Evolutionary conservation across 2,113 vertebrate species (phyloP).

Genomic region (Agapornis roseicollis): DNA sequence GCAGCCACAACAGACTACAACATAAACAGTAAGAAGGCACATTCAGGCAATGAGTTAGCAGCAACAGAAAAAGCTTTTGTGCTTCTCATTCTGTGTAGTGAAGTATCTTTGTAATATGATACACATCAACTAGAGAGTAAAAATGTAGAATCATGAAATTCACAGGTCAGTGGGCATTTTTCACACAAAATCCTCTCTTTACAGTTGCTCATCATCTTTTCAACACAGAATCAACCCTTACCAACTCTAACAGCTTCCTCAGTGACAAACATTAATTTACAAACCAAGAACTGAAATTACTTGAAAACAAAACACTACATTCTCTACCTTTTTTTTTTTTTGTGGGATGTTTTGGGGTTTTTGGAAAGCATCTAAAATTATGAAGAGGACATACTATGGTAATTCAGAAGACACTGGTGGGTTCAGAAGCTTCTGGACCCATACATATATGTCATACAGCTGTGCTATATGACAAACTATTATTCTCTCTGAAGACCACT

Average conservation of each 20-base stretch:
- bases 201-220: background rate
- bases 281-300: background rate
- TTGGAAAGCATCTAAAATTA: background rate
- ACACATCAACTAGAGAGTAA: background rate
- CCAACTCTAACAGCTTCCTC: background rate
- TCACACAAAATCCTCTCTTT: background rate
- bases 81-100: background rate
- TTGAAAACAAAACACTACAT: background rate
- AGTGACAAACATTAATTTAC: background rate
- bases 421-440: background rate
- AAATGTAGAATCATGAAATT: background rate
- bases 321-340: rapidly evolving
- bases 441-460: no score
- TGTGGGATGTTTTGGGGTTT: background rate
- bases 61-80: background rate
- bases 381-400: background rate
- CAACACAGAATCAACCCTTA: background rate
- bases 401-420: background rate
- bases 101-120: background rate
- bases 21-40: background rate
- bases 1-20: background rate
- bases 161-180: background rate
- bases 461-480: background rate
- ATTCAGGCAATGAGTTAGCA: background rate
- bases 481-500: background rate